Evolutionary conservation across 2,113 vertebrate species (phyloP).

Genomic region (Calcarius ornatus): DNA sequence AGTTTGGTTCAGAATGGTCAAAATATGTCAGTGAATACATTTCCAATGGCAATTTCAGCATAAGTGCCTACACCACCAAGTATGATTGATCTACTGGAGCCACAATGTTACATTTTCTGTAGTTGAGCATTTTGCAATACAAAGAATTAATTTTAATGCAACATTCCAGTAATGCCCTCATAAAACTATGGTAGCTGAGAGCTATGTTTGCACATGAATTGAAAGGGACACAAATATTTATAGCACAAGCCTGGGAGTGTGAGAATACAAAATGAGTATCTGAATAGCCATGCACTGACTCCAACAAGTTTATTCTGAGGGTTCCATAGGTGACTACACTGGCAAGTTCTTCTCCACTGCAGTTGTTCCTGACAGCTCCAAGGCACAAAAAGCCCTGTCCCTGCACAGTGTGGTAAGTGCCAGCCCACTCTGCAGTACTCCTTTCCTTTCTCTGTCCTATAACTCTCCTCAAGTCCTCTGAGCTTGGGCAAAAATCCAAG

Average conservation of each 20-base stretch:
- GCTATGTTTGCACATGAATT: neutral
- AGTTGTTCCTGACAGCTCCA: neutral
- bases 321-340: neutral
- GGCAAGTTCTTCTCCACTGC: neutral
- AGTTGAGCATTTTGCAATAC: neutral
- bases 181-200: neutral
- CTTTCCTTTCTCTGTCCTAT: neutral
- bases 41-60: neutral
- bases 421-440: neutral
- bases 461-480: neutral
- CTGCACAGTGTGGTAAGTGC: rapidly evolving
- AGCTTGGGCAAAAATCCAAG: neutral
- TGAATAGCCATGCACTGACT: neutral
- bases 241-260: neutral
- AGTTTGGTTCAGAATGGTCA: neutral
- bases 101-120: neutral
- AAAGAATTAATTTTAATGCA: neutral
- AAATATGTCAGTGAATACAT: neutral
- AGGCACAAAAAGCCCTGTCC: neutral
- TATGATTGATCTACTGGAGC: neutral
- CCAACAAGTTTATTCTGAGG: rapidly evolving
- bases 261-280: neutral
- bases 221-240: neutral
- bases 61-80: rapidly evolving
- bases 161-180: neutral